phyloP scores from a whole-genome alignment of 2,113 vertebrate genomes.

The Pterocles gutturalis region DNA sequence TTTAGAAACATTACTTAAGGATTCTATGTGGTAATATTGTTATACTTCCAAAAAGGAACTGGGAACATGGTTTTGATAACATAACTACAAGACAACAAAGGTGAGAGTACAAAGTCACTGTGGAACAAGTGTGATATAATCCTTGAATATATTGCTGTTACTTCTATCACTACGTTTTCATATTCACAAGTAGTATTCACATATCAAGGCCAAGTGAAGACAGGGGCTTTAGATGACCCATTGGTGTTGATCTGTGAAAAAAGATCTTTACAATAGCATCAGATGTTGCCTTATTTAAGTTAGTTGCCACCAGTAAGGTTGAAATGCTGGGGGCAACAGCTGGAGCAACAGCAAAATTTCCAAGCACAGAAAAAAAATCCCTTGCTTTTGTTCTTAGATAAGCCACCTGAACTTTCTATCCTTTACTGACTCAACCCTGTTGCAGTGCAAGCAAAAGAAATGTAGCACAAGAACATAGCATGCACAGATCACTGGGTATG shows the following conservation, averaged over 20 bases:
- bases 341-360: not conserved
- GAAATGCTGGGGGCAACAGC: not conserved
- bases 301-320: not conserved
- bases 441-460: not conserved
- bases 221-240: not conserved
- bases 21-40: not conserved
- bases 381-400: not conserved
- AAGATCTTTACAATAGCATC: not conserved
- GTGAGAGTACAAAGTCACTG: not conserved
- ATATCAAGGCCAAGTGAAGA: not conserved
- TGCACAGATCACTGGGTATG: not conserved
- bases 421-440: not conserved
- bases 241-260: not conserved
- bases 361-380: not conserved
- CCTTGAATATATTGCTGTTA: not conserved
- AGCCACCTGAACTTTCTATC: not conserved
- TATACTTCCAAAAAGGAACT: not conserved
- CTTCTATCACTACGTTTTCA: not conserved
- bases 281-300: not conserved
- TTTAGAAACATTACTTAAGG: not conserved
- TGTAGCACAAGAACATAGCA: not conserved
- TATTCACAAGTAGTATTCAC: not conserved
- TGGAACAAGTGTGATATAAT: not conserved
- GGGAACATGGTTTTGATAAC: not conserved
- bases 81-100: not conserved